These are phyloP conservation scores for Falco berigora DNA, from an alignment of 2,797 vertebrate species.

Conservation along the genomic window DNA sequence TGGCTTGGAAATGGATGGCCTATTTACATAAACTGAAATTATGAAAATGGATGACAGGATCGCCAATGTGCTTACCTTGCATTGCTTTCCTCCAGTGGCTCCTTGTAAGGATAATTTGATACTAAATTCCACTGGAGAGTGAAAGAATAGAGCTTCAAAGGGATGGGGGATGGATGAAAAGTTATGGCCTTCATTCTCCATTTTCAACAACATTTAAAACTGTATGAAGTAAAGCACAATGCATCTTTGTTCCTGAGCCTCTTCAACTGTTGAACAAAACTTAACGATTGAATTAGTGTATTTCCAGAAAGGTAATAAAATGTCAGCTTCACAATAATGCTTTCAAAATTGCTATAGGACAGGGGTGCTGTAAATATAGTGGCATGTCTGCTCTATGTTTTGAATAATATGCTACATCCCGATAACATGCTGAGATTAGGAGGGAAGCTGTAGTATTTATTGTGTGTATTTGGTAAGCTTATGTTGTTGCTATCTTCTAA, in stretches of 20 bases:
- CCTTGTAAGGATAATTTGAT: neutral
- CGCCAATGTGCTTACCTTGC: neutral
- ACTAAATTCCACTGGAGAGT: neutral
- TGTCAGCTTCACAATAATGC: neutral
- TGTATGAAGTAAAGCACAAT: neutral
- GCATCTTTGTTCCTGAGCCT: neutral
- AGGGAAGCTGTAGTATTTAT: neutral
- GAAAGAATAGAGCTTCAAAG: neutral
- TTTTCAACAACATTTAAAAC: neutral
- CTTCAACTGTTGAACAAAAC: neutral
- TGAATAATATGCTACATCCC: neutral
- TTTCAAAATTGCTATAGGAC: neutral
- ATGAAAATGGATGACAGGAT: neutral
- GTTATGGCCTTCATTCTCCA: neutral
- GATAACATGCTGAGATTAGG: neutral
- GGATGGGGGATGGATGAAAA: neutral
- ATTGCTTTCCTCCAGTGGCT: neutral
- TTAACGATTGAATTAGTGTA: neutral
- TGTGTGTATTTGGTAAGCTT: neutral
- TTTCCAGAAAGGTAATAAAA: conserved; percentile 17
- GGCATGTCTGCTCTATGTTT: neutral
- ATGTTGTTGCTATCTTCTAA: rapidly evolving
- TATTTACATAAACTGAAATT: conserved; percentile 17
- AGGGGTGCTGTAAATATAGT: neutral
- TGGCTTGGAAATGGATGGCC: neutral